Evolutionary conservation across 2,113 vertebrate species (phyloP), one percentile per base, ranked within the genome.

Genomic region (Syrmaticus mikado): DNA sequence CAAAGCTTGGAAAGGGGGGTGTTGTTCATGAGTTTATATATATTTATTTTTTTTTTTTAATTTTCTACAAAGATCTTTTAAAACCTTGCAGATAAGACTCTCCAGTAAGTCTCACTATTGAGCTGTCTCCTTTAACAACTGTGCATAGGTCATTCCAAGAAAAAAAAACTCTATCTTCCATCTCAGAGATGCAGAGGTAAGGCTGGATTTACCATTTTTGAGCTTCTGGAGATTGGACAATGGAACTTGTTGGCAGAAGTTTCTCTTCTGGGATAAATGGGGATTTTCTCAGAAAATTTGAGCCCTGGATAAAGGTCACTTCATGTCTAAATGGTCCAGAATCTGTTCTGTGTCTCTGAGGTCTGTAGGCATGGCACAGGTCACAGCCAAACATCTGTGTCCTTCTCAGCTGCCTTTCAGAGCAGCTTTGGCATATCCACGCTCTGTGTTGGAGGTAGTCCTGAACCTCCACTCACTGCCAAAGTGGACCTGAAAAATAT

Each of bases 331-430:
- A 6, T 38, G 34, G 41, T 64, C 60, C n/a, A 45, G 60, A 60
- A 28, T 60, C 76, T 92, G 41, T 45, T 65, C 4, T 46, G 24
- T 60, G 70, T 11, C 71, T 60, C 64, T 73, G 41, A 82, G 53
- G 27, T 30, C 66, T 41, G 34, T 22, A 65, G 36, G 25, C 30
- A 7, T 6, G 17, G 7, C 52, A 30, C 58, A 20, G 27, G 45
- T 67, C 40, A 50, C 45, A 34, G n/a, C 46, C 2, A 0, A 27
- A 22, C 36, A 17, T 65, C 50, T 65, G n/a, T 4, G 0, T 50
- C 45, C 79, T 32, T 64, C 60, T 82, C 38, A 60, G 38, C 64
- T 94, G 72, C 46, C 60, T 68, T 78, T 86, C 46, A 68, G 3
- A 86, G 46, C 40, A 61, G 45, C 6, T 19, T 80, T 55, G 22